Base-by-base conservation (phyloP, 2,888 invertebrate genomes). In the Phorcus lineatus region DNA sequence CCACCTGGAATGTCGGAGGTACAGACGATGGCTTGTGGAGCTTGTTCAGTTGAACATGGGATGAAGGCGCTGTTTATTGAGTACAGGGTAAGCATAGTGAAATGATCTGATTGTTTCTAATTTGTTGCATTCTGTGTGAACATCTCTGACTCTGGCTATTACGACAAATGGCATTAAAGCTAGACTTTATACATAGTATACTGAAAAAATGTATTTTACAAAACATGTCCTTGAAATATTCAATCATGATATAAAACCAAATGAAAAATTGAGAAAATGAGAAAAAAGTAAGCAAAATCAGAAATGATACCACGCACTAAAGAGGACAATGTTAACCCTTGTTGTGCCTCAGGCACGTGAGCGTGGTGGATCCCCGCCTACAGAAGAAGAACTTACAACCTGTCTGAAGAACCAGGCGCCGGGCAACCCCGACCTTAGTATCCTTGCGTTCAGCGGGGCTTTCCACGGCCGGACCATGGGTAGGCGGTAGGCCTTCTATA, bases 391-490 rank as follows among this genome's bases (percentile, higher is more conserved):
- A 92, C 94, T 96, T 88, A 94, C 95, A 40, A 95, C 96, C 0
- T 97, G 96, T 90, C 96, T 99, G 96, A 91, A 95, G 0, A 99
- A 99, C 92, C 94, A 95, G 92, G 91, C 95, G 0, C 99, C 99
- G 0, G 99, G 99, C 13, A 95, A 97, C 1, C 98, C 99, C 0
- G 93, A 95, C 40, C 94, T 97, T 40, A 95, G 96, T 4, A 95
- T 98, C 78, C 93, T 99, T 88, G 97, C 97, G 0, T 98, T 99
- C 92, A 94, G 95, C 93, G 96, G 97, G 74, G 96, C 96, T 75
- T 99, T 99, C 92, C 99, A 99, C 93, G 99, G 99, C 0, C 95
- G 99, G 83, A 99, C 99, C 0, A 94, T 99, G 86, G 99, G 97
- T 93, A 84, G 80, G 85, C 66, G 13, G 47, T 11, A 47, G 11